Evolutionary conservation across 2,113 vertebrate species (phyloP).

Genomic region (Ranitomeya imitator): DNA sequence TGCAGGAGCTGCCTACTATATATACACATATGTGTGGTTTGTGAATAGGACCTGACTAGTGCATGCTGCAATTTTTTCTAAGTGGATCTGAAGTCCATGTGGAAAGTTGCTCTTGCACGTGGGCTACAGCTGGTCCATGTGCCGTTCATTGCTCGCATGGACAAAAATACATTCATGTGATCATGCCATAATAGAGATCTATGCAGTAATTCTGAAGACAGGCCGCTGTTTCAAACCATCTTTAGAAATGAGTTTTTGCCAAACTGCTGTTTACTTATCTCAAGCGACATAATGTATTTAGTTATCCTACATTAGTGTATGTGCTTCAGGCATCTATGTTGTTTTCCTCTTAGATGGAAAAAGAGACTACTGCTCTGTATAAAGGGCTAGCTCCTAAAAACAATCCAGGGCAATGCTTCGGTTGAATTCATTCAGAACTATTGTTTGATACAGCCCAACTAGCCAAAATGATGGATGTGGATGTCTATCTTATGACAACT

Average conservation of each 20-base stretch:
- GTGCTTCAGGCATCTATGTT: not conserved
- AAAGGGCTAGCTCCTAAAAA: not conserved
- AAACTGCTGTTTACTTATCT: slow-evolving; percentile 27
- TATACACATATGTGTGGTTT: too few relatives aligned
- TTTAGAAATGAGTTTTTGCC: not conserved
- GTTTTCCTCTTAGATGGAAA: not conserved
- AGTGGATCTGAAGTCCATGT: too few relatives aligned
- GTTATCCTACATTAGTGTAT: not conserved
- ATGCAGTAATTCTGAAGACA: not conserved
- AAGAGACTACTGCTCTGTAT: not conserved
- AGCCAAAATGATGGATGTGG: not conserved
- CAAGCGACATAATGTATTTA: slow-evolving; percentile 10
- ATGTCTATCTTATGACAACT: not conserved
- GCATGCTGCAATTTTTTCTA: too few relatives aligned
- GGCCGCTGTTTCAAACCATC: slow-evolving; percentile 8
- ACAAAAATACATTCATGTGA: not conserved
- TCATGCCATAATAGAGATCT: not conserved
- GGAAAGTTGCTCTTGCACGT: too few relatives aligned
- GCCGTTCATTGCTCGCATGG: too few relatives aligned
- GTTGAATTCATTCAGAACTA: not conserved
- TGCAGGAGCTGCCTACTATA: too few relatives aligned
- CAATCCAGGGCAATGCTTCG: not conserved
- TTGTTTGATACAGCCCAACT: not conserved
- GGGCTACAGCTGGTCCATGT: too few relatives aligned
- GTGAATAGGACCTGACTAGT: too few relatives aligned